Conservation (phyloP, 2,797 vertebrate species). For the Gallirallus australis region DNA sequence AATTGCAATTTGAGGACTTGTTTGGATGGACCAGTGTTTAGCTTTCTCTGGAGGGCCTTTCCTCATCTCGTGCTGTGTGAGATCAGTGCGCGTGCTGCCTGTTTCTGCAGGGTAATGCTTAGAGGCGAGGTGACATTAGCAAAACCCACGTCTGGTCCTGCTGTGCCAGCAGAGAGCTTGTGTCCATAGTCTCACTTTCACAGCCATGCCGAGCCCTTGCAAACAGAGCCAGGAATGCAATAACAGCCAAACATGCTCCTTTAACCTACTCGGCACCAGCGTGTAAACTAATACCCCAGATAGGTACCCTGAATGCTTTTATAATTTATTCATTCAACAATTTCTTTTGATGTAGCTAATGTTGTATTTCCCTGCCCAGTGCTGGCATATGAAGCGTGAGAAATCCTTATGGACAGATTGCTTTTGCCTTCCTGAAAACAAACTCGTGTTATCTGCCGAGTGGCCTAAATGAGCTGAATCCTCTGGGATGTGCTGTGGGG, state of each 20-base stretch:
- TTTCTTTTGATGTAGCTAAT: slow-evolving; percentile 68
- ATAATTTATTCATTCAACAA: slow-evolving; percentile 75
- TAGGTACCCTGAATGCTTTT: slow-evolving; percentile 57
- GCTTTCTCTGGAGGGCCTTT: neutral
- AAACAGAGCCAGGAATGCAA: neutral
- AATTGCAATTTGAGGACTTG: neutral
- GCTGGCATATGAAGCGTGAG: slow-evolving; percentile 63
- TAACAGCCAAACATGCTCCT: slow-evolving; percentile 64
- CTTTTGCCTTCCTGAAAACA: slow-evolving; percentile 65
- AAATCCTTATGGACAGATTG: slow-evolving; percentile 74
- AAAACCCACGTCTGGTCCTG: neutral
- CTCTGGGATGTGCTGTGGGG: neutral
- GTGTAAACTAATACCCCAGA: slow-evolving; percentile 62
- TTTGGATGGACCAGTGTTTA: fast-evolving
- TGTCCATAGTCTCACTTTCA: slow-evolving; percentile 63
- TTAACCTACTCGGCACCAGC: slow-evolving; percentile 50
- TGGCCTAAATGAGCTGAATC: slow-evolving; percentile 53
- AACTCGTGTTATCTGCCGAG: slow-evolving; percentile 36
- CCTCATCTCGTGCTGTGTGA: neutral
- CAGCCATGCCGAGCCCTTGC: neutral
- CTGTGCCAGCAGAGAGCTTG: neutral
- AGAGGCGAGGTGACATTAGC: neutral
- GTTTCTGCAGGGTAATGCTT: neutral
- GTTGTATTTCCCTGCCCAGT: slow-evolving; percentile 60
- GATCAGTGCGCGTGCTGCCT: neutral